These are phyloP conservation scores for Hormiphora californensis DNA, from an alignment of 37 sponge, comb jelly and placozoan species.

Conservation along the genomic window DNA sequence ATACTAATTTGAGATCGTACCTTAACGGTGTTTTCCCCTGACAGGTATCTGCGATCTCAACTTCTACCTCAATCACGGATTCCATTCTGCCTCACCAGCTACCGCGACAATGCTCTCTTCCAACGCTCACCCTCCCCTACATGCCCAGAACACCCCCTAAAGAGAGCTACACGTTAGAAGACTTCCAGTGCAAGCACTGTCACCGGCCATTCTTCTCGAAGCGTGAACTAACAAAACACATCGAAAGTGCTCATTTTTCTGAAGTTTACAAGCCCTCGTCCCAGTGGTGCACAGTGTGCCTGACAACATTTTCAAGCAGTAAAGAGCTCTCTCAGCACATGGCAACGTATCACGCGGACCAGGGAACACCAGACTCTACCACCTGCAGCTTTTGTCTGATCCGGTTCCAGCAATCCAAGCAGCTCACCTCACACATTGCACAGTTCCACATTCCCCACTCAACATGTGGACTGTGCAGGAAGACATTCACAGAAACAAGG, in stretches of 20 bases:
- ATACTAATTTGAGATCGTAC: background rate
- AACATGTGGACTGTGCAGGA: background rate
- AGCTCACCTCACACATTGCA: slow-evolving; percentile 9
- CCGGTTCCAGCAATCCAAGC: slow-evolving; percentile 20
- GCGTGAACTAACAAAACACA: slow-evolving; percentile 19
- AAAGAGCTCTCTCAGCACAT: slow-evolving; percentile 48
- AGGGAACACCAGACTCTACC: background rate
- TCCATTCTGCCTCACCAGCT: slow-evolving; percentile 4
- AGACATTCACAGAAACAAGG: background rate
- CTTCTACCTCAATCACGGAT: background rate
- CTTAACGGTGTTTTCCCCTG: background rate
- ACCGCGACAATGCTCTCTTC: slow-evolving; percentile 39
- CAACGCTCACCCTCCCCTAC: slow-evolving; percentile 23
- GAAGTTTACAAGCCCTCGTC: slow-evolving; percentile 51
- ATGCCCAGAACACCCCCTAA: slow-evolving; percentile 45
- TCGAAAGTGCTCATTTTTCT: slow-evolving; percentile 39
- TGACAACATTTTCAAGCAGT: background rate
- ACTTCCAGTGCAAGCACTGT: slow-evolving; percentile 37
- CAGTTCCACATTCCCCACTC: slow-evolving; percentile 13
- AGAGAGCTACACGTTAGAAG: slow-evolving; percentile 44
- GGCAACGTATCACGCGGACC: slow-evolving; percentile 19
- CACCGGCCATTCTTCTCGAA: slow-evolving; percentile 43
- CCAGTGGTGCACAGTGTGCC: slow-evolving; percentile 40
- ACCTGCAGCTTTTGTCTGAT: slow-evolving; percentile 26
- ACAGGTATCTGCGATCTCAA: slow-evolving; percentile 6